Evolutionary conservation across 2,888 invertebrate species (phyloP).

Genomic region (Lepidonotus clava): DNA sequence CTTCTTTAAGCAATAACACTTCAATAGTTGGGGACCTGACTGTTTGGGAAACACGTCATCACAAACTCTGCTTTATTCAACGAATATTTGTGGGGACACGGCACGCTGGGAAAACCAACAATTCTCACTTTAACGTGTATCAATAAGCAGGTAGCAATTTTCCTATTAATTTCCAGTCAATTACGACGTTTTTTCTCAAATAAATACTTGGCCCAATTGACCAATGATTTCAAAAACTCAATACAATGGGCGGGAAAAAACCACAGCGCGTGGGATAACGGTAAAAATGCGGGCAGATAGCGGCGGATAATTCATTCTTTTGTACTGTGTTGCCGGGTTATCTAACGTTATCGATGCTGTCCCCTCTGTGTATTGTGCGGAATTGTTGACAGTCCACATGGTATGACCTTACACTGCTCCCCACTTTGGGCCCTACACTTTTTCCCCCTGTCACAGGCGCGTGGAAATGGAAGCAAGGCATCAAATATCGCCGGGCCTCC

Average conservation of each 20-base stretch:
- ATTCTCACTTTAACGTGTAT: too few relatives aligned
- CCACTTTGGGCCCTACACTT: constrained; percentile 25
- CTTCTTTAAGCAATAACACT: constrained; percentile 34
- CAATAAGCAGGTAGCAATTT: too few relatives aligned
- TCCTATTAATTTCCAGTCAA: too few relatives aligned
- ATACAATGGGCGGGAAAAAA: too few relatives aligned
- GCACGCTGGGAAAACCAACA: too few relatives aligned
- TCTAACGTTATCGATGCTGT: not conserved
- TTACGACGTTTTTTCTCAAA: too few relatives aligned
- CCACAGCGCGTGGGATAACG: not conserved
- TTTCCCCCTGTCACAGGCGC: constrained; percentile 2
- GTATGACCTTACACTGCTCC: constrained; percentile 31
- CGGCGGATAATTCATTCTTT: not conserved
- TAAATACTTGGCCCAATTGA: not conserved
- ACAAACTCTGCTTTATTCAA: not conserved
- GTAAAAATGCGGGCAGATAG: not conserved
- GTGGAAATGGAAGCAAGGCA: constrained; percentile 37
- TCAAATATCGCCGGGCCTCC: not conserved
- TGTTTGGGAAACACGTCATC: constrained; percentile 49
- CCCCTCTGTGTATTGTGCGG: constrained; percentile 22
- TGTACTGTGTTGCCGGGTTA: not conserved
- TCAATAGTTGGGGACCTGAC: not conserved
- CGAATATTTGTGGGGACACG: too few relatives aligned
- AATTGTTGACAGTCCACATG: constrained; percentile 11
- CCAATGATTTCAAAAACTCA: too few relatives aligned